Conservation (phyloP, 2,888 invertebrate species). For the Luperina testacea region DNA sequence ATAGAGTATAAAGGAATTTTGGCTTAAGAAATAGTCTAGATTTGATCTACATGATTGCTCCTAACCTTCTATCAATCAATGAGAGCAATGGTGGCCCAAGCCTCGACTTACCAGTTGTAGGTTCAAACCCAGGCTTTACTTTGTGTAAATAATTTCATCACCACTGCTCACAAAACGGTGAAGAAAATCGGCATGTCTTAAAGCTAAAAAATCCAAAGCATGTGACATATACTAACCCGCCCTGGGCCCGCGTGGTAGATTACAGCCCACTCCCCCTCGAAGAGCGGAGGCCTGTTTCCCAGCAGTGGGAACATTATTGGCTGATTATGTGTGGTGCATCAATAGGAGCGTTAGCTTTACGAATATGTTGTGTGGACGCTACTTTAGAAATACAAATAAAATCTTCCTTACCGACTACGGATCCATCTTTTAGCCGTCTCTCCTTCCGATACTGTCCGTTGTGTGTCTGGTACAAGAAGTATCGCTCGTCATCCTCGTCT, state of each 20-base stretch:
- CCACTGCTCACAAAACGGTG: no score
- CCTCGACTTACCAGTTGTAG: background rate
- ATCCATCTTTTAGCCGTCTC: conserved; percentile 95
- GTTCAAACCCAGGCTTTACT: background rate
- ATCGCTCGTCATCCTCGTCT: conserved; percentile 97
- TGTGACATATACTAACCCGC: background rate
- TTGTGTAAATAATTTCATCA: no score
- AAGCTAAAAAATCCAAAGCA: background rate
- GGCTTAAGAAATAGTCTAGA: background rate
- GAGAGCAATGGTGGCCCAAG: background rate
- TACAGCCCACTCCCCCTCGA: background rate
- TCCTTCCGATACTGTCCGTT: conserved; percentile 97
- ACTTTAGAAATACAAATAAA: background rate
- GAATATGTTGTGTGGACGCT: background rate
- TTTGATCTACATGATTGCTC: background rate
- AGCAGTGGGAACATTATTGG: background rate
- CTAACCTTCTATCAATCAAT: background rate
- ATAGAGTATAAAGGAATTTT: background rate
- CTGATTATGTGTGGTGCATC: background rate
- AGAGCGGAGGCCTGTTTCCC: background rate
- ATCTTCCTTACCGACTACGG: conserved; percentile 92
- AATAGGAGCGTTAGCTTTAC: background rate
- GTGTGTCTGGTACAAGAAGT: conserved; percentile 96
- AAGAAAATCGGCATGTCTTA: background rate
- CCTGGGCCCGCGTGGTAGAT: background rate